Evolutionary conservation across 2,888 invertebrate species (phyloP).

Genomic region (Phragmatobia fuliginosa): DNA sequence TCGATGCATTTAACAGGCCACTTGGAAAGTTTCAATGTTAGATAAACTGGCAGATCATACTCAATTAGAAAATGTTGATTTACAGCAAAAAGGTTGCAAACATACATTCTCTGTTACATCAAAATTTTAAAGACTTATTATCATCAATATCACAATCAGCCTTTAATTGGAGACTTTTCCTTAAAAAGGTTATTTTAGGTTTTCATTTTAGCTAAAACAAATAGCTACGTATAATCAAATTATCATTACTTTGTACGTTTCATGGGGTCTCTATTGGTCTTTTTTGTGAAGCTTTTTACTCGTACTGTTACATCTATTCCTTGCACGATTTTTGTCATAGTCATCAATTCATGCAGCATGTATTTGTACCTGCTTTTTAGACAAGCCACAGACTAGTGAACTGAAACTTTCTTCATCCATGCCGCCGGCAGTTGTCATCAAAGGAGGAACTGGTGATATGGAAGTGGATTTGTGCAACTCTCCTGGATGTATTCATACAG

Average conservation of each 20-base stretch:
- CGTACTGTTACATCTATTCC: constrained; percentile 10
- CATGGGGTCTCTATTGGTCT: background rate
- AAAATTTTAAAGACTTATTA: background rate
- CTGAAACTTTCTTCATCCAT: constrained; percentile 77
- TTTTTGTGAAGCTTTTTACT: background rate
- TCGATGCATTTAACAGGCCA: background rate
- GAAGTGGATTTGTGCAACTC: constrained; percentile 88
- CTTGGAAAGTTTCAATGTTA: background rate
- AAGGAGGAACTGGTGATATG: constrained; percentile 49
- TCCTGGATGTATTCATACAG: constrained; percentile 93
- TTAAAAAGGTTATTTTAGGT: too few species aligned
- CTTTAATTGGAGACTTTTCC: too few species aligned
- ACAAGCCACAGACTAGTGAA: constrained; percentile 82
- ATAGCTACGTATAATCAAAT: background rate
- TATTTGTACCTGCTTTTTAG: constrained; percentile 68
- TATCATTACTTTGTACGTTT: background rate
- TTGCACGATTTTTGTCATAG: constrained; percentile 13
- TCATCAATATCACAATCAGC: too few species aligned
- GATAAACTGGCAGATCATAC: background rate
- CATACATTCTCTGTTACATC: background rate
- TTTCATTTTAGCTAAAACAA: background rate
- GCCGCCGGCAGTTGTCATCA: constrained; percentile 71
- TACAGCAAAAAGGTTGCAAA: background rate
- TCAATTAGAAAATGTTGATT: background rate
- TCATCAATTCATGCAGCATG: constrained; percentile 50